Percentiles rank a stretch among this genome's conserved stretches.
These are phyloP conservation scores for Xylocampa areola DNA, from an alignment of 2,888 invertebrate genomes.

Conservation along the genomic window DNA sequence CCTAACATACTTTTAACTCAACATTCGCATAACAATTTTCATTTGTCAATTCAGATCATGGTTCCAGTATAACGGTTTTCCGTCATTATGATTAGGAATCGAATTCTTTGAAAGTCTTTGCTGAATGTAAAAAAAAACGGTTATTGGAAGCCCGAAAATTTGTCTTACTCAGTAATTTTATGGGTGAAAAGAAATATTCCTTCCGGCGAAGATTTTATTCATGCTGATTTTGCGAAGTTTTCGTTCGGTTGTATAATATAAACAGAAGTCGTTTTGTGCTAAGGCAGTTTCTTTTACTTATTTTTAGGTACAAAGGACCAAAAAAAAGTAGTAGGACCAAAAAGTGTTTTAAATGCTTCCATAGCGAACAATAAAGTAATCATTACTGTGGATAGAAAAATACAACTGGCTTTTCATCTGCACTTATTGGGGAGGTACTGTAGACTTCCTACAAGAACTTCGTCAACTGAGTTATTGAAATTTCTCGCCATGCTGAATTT, in stretches of 20 bases:
- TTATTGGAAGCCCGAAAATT: slow-evolving; percentile 4
- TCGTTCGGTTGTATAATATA: neutral
- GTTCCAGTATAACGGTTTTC: slow-evolving; percentile 12
- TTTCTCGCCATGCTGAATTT: too few species aligned
- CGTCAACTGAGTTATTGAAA: too few species aligned
- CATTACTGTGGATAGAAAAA: too few species aligned
- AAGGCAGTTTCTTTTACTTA: too few species aligned
- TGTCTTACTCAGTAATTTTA: slow-evolving; percentile 1
- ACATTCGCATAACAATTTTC: slow-evolving; percentile 10
- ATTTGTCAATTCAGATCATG: slow-evolving; percentile 25
- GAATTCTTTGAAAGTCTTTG: slow-evolving; percentile 13
- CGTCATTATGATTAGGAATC: slow-evolving; percentile 15
- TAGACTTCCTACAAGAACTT: too few species aligned
- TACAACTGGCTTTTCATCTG: too few species aligned
- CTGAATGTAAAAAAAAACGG: neutral
- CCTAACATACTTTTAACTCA: too few species aligned
- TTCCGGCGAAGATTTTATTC: neutral
- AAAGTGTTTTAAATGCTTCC: too few species aligned
- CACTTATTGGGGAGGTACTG: too few species aligned
- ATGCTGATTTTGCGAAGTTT: neutral
- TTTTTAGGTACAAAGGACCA: too few species aligned
- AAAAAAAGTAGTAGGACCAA: too few species aligned
- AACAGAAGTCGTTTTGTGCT: neutral
- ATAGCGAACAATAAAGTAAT: too few species aligned
- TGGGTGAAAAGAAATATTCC: neutral